A percentile compares a stretch with the other conserved stretches of the same genome.
Conservation (phyloP, 2,797 vertebrate species). For the Rhabdomys pumilio region DNA sequence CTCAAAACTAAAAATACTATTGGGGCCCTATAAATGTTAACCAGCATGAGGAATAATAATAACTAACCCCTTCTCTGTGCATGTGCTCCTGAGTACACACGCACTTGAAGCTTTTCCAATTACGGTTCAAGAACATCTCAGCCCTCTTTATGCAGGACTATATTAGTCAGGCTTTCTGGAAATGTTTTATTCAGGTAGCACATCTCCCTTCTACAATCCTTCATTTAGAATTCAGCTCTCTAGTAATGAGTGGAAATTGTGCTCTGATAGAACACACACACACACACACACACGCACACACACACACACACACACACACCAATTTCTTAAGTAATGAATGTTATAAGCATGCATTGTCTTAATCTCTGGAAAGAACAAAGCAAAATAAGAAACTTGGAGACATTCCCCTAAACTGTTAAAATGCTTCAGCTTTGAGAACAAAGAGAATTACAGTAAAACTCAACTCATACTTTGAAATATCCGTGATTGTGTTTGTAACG, state of each 20-base stretch:
- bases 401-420: slow-evolving; percentile 66
- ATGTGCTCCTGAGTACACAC: slow-evolving; percentile 54
- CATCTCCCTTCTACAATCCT: slow-evolving; percentile 66
- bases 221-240: slow-evolving; percentile 76
- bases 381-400: slow-evolving; percentile 46
- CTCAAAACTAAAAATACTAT: slow-evolving; percentile 73
- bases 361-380: slow-evolving; percentile 38
- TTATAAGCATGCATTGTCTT: slow-evolving; percentile 57
- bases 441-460: slow-evolving; percentile 54
- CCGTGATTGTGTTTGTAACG: not conserved
- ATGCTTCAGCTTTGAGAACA: slow-evolving; percentile 69
- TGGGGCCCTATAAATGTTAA: slow-evolving; percentile 60
- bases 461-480: slow-evolving; percentile 20
- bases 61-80: slow-evolving; percentile 64
- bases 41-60: slow-evolving; percentile 69
- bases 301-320: not conserved
- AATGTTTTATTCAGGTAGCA: slow-evolving; percentile 83
- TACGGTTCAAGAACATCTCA: slow-evolving; percentile 79
- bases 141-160: slow-evolving; percentile 68
- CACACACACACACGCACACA: not conserved
- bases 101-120: slow-evolving; percentile 77
- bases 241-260: slow-evolving; percentile 76
- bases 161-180: slow-evolving; percentile 76
- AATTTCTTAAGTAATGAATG: slow-evolving; percentile 74
- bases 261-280: slow-evolving; percentile 70